Base-by-base conservation (phyloP, 2,888 invertebrate genomes). In the Scaptomyza parva region DNA sequence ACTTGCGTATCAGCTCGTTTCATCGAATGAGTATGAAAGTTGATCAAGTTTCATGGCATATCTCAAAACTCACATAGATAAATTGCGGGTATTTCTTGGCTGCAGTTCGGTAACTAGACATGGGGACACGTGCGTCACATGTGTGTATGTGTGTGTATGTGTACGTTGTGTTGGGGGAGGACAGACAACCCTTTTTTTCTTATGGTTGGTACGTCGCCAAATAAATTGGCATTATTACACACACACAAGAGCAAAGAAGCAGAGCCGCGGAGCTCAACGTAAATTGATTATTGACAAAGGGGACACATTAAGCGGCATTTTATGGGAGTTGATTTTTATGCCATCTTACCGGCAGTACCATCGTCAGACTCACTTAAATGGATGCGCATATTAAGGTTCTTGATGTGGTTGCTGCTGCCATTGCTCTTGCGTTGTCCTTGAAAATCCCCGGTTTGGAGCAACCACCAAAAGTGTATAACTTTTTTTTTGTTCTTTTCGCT, bases 251-350 rank as follows among this genome's bases (percentile, higher is more conserved):
- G 8, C 6, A 8, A 26, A 8, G 26, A 33, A 5, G n/a, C 20
- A 43, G 64, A 52, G 71, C 64, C 35, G 76, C 70, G 44, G 28
- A 48, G 82, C 76, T 83, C 77, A 86, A 78, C 57, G 76, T 64
- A 81, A 85, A 87, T 88, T 87, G 86, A 87, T 88, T 90, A 89
- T 89, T 89, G 87, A 83, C 87, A 82, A 78, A 83, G 9, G 28
- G 61, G 75, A 72, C 86, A 86, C 84, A 76, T 84, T 83, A 88
- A 83, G 67, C 87, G 76, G 72, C 86, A 66, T 86, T 81, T 80
- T 86, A 81, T 86, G 78, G 74, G 82, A 62, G 47, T 40, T 57
- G 44, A 45, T 47, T 59, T 48, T 52, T 59, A 30, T 39, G 33
- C 30, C 3, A 11, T 28, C 37, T 39, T 14, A 41, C 18, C 57